Conservation (phyloP, 2,888 invertebrate species). For the Tenthredo scrophulariae region DNA sequence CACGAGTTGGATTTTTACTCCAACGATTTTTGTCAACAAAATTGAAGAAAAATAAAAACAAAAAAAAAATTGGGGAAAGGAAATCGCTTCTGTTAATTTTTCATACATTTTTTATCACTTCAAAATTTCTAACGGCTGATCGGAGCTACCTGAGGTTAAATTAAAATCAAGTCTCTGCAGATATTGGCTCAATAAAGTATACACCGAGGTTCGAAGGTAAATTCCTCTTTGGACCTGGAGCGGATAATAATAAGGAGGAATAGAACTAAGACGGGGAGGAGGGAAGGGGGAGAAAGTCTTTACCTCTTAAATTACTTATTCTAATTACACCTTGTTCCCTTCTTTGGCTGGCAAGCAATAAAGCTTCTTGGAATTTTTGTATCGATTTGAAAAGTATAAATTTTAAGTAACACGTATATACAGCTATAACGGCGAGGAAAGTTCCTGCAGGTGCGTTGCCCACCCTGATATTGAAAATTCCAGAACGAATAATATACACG, state of each 20-base stretch:
- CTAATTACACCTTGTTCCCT: conserved; percentile 12
- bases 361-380: conserved; percentile 29
- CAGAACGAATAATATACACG: conserved; percentile 1
- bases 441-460: background rate
- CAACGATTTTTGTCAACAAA: background rate
- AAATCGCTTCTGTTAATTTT: background rate
- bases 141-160: background rate
- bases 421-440: background rate
- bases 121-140: background rate
- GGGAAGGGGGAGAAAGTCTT: background rate
- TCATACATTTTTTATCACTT: background rate
- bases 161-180: conserved; percentile 2
- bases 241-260: too few species aligned
- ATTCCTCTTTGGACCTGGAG: background rate
- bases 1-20: background rate
- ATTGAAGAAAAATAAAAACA: background rate
- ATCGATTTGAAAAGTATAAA: conserved; percentile 34
- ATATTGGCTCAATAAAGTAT: conserved; percentile 18
- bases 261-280: background rate
- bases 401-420: conserved; percentile 9
- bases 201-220: background rate
- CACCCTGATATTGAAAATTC: conserved; percentile 1
- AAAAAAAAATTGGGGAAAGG: background rate
- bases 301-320: conserved; percentile 30
- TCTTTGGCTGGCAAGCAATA: background rate